Conservation (phyloP, 2,113 vertebrate species). For the Prionailurus viverrinus region DNA sequence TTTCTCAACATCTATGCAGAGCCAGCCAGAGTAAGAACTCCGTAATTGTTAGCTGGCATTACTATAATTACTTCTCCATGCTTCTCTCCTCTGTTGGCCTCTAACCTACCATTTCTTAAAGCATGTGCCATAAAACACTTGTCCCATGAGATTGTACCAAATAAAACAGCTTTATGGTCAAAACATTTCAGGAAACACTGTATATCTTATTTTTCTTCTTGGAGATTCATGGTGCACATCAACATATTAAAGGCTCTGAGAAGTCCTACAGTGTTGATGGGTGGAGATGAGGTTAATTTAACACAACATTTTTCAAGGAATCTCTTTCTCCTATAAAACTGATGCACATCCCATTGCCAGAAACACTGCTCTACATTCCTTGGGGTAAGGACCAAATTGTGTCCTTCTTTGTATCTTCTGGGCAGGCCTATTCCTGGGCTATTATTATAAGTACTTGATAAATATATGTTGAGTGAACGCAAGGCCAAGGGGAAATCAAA, state of each 20-base stretch:
- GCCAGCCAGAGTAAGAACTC: not conserved
- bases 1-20: not conserved
- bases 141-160: not conserved
- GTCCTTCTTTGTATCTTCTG: not conserved
- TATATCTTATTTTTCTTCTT: not conserved
- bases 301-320: not conserved
- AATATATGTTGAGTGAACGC: not conserved
- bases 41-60: not conserved
- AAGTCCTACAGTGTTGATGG: not conserved
- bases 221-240: not conserved
- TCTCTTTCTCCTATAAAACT: constrained; percentile 19
- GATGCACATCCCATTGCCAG: not conserved
- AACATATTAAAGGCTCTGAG: not conserved
- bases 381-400: not conserved
- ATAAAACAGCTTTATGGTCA: not conserved
- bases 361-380: not conserved
- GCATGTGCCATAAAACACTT: not conserved
- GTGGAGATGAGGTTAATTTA: not conserved
- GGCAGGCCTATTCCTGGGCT: not conserved
- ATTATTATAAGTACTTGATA: not conserved
- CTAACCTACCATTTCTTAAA: not conserved
- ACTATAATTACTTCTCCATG: not conserved
- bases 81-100: not conserved
- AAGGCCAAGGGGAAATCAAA: not conserved
- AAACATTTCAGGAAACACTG: constrained; percentile 5